These are phyloP conservation scores for Ictalurus punctatus DNA, from an alignment of 2,113 vertebrate species.

Conservation along the genomic window DNA sequence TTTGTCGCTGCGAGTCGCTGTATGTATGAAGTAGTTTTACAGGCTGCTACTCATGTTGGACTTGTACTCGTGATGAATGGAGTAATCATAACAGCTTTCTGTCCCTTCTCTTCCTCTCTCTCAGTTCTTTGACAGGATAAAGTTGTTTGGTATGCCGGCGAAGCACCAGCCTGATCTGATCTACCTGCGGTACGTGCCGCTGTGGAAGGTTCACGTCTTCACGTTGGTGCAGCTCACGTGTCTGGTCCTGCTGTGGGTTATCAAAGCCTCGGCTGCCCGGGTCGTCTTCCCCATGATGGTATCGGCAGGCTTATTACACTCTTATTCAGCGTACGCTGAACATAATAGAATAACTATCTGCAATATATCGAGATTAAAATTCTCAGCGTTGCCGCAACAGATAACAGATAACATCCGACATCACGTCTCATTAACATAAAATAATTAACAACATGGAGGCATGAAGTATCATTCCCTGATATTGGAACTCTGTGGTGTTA, in stretches of 20 bases:
- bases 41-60: neutral
- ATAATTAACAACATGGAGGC: neutral
- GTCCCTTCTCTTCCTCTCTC: neutral
- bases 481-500: neutral
- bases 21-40: too few species aligned
- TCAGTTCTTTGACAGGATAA: conserved; percentile 94
- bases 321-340: neutral
- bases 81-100: neutral
- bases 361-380: neutral
- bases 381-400: too few species aligned
- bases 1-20: neutral
- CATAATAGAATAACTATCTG: neutral
- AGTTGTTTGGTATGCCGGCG: conserved; percentile 91
- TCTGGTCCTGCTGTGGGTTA: conserved; percentile 90
- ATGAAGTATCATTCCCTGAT: neutral
- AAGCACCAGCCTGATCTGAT: conserved; percentile 96
- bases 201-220: conserved; percentile 96
- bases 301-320: neutral
- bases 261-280: conserved; percentile 88
- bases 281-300: conserved; percentile 99
- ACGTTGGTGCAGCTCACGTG: conserved; percentile 90
- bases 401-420: neutral
- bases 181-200: conserved; percentile 94
- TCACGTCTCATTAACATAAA: neutral
- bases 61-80: too few species aligned